A percentile compares a stretch with the other conserved stretches of the same genome.
phyloP scores from a whole-genome alignment of 2,797 vertebrate species.

The Clarias laeviceps region DNA sequence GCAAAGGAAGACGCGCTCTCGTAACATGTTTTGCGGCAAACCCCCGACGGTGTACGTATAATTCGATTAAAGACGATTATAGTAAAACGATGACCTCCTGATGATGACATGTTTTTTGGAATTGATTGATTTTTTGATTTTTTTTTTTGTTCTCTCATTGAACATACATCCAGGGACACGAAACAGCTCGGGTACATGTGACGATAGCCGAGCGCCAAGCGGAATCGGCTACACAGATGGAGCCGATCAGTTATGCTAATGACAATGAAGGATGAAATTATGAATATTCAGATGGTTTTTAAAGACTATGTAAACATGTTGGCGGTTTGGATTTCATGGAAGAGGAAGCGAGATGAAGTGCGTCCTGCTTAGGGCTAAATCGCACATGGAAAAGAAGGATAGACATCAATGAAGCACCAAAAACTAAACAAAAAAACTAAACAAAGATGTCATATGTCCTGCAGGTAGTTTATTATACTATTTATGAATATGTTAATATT shows the following conservation, averaged over 20 bases:
- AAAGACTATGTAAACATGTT: slow-evolving; percentile 86
- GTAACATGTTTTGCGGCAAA: not conserved
- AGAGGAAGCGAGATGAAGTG: slow-evolving; percentile 71
- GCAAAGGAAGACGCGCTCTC: not conserved
- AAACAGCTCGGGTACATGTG: slow-evolving; percentile 3
- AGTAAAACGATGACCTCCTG: slow-evolving; percentile 24
- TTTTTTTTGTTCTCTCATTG: too few species aligned
- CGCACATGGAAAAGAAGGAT: slow-evolving; percentile 4
- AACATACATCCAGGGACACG: slow-evolving; percentile 30
- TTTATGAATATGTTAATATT: not conserved
- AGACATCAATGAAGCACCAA: not conserved
- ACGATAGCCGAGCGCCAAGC: slow-evolving; percentile 58
- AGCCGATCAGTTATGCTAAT: slow-evolving; percentile 76
- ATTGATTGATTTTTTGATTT: slow-evolving; percentile 18
- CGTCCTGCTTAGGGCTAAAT: slow-evolving; percentile 28
- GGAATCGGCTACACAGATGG: slow-evolving; percentile 78
- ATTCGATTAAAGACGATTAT: slow-evolving; percentile 37
- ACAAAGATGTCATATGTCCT: not conserved
- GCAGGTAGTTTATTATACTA: not conserved
- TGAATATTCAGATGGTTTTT: slow-evolving; percentile 91
- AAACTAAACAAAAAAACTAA: not conserved
- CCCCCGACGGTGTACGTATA: slow-evolving; percentile 14
- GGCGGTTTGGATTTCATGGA: slow-evolving; percentile 76
- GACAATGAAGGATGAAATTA: slow-evolving; percentile 79
- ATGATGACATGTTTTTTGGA: slow-evolving; percentile 6